phyloP scores from a whole-genome alignment of 2,113 vertebrate species.

The Planiliza haematocheilus region DNA sequence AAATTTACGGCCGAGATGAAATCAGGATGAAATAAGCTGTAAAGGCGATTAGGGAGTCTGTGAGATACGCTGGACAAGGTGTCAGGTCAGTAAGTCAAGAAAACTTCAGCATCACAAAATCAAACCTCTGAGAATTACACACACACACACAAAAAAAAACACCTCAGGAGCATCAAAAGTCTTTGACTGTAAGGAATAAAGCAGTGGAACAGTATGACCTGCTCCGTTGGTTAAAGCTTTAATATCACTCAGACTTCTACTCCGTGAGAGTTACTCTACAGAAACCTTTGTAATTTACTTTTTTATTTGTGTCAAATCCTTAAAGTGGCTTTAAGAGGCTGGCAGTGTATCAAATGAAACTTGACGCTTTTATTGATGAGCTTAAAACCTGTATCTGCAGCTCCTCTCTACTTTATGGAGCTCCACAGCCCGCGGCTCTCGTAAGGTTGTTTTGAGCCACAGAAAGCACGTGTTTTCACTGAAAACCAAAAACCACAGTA shows the following conservation, averaged over 20 bases:
- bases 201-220: too few species aligned
- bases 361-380: too few species aligned
- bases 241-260: neutral
- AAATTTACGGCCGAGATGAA: conserved; percentile 17
- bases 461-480: neutral
- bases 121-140: conserved; percentile 1
- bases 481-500: neutral
- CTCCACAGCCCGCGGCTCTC: neutral
- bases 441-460: neutral
- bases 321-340: neutral
- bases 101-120: neutral
- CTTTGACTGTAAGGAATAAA: neutral
- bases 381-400: neutral
- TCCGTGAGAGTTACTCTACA: neutral
- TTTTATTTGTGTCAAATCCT: conserved; percentile 7
- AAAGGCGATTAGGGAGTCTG: conserved; percentile 1
- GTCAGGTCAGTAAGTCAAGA: conserved; percentile 10
- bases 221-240: too few species aligned
- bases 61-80: neutral
- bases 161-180: neutral
- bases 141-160: too few species aligned
- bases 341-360: too few species aligned
- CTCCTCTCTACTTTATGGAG: too few species aligned
- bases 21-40: conserved; percentile 35
- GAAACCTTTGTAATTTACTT: neutral